A percentile compares a stretch with the other conserved stretches of the same genome.
Evolutionary conservation across 2,113 vertebrate genomes (phyloP).

Genomic region (Cyphomyrus discorhynchus): DNA sequence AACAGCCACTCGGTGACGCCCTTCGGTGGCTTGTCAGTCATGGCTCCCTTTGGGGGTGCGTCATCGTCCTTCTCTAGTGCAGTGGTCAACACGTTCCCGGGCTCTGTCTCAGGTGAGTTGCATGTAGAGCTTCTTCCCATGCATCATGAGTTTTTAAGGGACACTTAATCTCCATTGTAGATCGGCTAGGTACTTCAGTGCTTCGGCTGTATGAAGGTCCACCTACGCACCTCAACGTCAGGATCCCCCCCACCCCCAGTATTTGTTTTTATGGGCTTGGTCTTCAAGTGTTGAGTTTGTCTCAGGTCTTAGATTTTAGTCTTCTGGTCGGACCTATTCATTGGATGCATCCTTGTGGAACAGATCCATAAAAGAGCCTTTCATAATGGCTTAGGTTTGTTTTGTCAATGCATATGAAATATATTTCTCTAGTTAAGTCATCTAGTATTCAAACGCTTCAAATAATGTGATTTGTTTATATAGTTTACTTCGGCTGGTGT

Average conservation of each 20-base stretch:
- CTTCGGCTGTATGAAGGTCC: not conserved
- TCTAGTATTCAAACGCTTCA: not conserved
- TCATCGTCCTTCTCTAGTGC: constrained; percentile 77
- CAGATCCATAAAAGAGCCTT: not conserved
- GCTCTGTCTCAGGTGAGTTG: constrained; percentile 72
- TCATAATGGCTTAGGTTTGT: not conserved
- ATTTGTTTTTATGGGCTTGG: not conserved
- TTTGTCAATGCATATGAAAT: not conserved
- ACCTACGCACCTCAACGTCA: not conserved
- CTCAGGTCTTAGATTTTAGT: not conserved
- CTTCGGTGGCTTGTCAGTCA: constrained; percentile 79
- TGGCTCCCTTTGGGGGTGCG: constrained; percentile 84
- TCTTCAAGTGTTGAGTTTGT: not conserved
- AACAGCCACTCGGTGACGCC: constrained; percentile 77
- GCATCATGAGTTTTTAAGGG: not conserved
- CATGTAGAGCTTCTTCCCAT: not conserved
- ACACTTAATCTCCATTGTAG: not conserved
- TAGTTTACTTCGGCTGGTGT: not conserved
- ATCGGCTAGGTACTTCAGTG: not conserved
- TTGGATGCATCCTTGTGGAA: not conserved
- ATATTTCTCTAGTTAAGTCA: not conserved
- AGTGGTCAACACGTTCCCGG: constrained; percentile 77
- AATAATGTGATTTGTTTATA: not conserved
- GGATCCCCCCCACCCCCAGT: not conserved
- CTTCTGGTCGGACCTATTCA: not conserved